A percentile compares a stretch with the other conserved stretches of the same genome.
Conservation (phyloP, 1,140 invertebrate species). For the Telenomus remus region DNA sequence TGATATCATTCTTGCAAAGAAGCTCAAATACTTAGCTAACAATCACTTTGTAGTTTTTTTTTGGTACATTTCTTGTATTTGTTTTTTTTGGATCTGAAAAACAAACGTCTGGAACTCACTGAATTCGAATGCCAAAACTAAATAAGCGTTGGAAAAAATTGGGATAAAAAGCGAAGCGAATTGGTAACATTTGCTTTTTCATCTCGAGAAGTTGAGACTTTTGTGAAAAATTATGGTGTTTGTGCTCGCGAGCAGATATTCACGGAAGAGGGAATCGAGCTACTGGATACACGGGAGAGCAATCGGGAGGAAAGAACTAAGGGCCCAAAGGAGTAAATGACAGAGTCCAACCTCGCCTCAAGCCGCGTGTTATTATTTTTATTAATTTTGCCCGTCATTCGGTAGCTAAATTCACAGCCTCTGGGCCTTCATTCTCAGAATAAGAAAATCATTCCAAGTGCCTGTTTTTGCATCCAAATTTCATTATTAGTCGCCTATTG, state of each 20-base stretch:
- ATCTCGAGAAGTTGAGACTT: slow-evolving; percentile 27
- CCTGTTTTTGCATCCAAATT: slow-evolving; percentile 46
- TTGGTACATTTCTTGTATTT: no score
- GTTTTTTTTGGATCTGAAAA: no score
- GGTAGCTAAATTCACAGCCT: slow-evolving; percentile 65
- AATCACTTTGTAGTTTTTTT: background rate
- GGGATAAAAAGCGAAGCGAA: slow-evolving; percentile 1
- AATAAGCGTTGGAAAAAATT: slow-evolving; percentile 23
- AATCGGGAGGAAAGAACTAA: slow-evolving; percentile 59
- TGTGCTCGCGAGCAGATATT: slow-evolving; percentile 38
- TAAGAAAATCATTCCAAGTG: slow-evolving; percentile 50
- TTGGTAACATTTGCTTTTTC: slow-evolving; percentile 40
- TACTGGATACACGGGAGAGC: slow-evolving; percentile 56
- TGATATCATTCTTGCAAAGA: slow-evolving; percentile 44
- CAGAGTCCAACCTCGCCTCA: slow-evolving; percentile 64
- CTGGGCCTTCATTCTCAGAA: slow-evolving; percentile 60
- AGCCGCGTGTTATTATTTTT: slow-evolving; percentile 69
- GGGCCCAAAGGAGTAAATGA: slow-evolving; percentile 67
- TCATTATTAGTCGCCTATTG: slow-evolving; percentile 50
- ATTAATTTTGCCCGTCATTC: slow-evolving; percentile 71
- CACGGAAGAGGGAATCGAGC: slow-evolving; percentile 51
- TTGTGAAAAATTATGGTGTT: slow-evolving; percentile 51
- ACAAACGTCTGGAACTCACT: no score
- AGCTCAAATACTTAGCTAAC: slow-evolving; percentile 31
- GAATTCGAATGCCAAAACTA: background rate